A percentile compares a stretch with the other conserved stretches of the same genome.
Conservation (phyloP, 2,113 vertebrate genomes). For the Platycercus adscitus region DNA sequence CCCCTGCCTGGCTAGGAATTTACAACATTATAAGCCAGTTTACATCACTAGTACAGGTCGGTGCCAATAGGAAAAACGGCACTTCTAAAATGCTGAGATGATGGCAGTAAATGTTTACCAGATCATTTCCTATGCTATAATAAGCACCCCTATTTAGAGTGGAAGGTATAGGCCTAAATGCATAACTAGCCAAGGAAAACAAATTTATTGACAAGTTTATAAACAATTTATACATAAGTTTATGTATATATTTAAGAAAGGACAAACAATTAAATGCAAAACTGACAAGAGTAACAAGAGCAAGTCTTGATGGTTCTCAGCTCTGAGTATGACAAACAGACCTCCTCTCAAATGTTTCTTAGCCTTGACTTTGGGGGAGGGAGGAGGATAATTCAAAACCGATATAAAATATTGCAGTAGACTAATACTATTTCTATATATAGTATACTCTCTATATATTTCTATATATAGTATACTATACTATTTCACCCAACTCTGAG, state of each 20-base stretch:
- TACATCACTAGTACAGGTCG: neutral
- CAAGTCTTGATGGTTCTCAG: neutral
- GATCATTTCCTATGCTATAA: neutral
- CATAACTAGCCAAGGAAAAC: neutral
- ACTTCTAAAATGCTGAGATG: neutral
- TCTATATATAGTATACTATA: neutral
- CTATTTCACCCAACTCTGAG: fast-evolving
- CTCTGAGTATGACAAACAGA: neutral
- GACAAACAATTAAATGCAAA: neutral
- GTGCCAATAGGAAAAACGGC: neutral
- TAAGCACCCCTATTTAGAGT: neutral
- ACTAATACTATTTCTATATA: neutral
- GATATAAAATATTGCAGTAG: neutral
- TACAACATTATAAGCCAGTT: neutral
- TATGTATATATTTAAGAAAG: neutral
- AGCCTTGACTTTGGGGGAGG: neutral
- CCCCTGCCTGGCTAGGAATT: neutral
- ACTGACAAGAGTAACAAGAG: neutral
- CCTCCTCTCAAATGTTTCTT: neutral
- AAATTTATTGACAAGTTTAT: neutral
- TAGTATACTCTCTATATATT: too few relatives aligned
- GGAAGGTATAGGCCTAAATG: neutral
- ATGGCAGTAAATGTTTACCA: neutral
- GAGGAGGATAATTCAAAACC: neutral
- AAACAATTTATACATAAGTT: neutral